These are phyloP conservation scores for Trichopoda pennipes DNA, from an alignment of 2,888 invertebrate genomes.

Conservation along the genomic window DNA sequence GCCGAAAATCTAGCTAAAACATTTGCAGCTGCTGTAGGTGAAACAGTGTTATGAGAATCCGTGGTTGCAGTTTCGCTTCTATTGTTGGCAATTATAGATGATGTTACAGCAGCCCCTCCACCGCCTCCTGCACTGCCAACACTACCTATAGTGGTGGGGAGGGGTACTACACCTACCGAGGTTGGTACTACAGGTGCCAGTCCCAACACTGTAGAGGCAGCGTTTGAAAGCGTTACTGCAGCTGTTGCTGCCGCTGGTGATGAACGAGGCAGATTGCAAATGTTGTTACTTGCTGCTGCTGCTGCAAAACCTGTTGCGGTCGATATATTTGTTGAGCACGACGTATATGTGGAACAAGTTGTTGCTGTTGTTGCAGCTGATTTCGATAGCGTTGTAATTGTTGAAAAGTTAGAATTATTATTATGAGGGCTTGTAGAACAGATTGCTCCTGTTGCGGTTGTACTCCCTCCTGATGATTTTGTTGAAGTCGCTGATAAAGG, in stretches of 20 bases:
- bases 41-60: slow-evolving; percentile 39
- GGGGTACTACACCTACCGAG: slow-evolving; percentile 66
- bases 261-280: slow-evolving; percentile 82
- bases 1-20: slow-evolving; percentile 61
- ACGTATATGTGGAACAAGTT: slow-evolving; percentile 68
- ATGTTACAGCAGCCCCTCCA: slow-evolving; percentile 61
- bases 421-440: slow-evolving; percentile 28
- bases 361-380: slow-evolving; percentile 64
- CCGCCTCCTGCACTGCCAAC: slow-evolving; percentile 54
- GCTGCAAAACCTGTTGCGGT: slow-evolving; percentile 56
- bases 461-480: slow-evolving; percentile 53
- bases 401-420: slow-evolving; percentile 37
- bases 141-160: slow-evolving; percentile 51
- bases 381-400: slow-evolving; percentile 49
- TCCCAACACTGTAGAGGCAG: slow-evolving; percentile 71
- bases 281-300: slow-evolving; percentile 59
- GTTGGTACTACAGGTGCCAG: slow-evolving; percentile 72
- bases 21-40: slow-evolving; percentile 47
- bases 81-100: slow-evolving; percentile 53
- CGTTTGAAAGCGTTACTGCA: slow-evolving; percentile 78
- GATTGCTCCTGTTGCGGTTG: slow-evolving; percentile 56
- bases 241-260: slow-evolving; percentile 80
- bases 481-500: slow-evolving; percentile 56
- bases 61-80: slow-evolving; percentile 68
- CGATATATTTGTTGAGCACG: slow-evolving; percentile 51